Evolutionary conservation across 2,888 invertebrate genomes (phyloP).

Genomic region (Fragum fragum): DNA sequence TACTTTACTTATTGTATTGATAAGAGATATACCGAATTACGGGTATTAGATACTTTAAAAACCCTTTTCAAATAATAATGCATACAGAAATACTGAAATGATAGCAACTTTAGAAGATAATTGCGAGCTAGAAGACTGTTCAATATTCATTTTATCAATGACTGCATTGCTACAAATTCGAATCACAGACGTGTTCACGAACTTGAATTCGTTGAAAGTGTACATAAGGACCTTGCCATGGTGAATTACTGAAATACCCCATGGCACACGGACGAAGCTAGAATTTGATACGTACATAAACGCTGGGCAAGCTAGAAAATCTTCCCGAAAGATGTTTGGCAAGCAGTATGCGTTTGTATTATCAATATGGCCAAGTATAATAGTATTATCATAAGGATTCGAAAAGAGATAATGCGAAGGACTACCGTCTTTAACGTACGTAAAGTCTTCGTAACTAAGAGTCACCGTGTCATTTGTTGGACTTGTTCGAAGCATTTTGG

Average conservation of each 20-base stretch:
- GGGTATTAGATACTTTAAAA: too few species aligned
- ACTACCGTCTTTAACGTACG: background rate
- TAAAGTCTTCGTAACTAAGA: background rate
- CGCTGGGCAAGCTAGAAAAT: background rate
- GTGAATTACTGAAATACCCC: background rate
- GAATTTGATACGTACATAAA: background rate
- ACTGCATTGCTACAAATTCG: background rate
- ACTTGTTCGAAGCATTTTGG: background rate
- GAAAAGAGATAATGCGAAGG: background rate
- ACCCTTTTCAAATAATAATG: too few species aligned
- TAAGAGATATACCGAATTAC: too few species aligned
- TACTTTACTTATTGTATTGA: too few species aligned
- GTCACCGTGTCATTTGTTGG: background rate
- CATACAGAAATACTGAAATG: too few species aligned
- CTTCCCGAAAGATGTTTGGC: background rate
- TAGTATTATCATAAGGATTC: background rate
- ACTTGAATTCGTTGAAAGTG: background rate
- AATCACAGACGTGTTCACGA: background rate
- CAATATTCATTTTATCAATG: background rate
- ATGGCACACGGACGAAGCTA: background rate
- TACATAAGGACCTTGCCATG: background rate
- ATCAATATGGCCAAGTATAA: background rate
- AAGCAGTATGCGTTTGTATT: background rate
- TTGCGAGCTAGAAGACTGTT: too few species aligned
- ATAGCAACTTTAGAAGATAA: too few species aligned